Conservation (phyloP, 2,888 invertebrate species). For the Steinernema scapterisci region DNA sequence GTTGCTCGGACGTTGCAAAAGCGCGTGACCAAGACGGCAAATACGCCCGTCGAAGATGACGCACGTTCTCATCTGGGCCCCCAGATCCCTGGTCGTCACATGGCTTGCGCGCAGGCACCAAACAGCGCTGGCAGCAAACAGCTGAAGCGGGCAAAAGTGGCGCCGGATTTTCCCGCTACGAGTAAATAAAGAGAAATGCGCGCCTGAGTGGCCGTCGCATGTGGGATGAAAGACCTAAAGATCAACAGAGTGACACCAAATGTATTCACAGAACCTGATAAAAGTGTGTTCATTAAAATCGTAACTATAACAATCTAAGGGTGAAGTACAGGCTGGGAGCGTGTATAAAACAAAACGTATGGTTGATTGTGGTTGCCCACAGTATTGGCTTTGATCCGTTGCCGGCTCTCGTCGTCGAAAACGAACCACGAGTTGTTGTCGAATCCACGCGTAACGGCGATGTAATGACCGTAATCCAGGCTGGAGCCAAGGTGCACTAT, state of each 20-base stretch:
- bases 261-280: background rate
- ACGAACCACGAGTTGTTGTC: conserved; percentile 42
- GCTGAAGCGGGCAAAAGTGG: too few relatives aligned
- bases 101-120: too few relatives aligned
- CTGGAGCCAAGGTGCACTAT: conserved; percentile 29
- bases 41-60: too few relatives aligned
- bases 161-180: too few relatives aligned
- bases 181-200: too few relatives aligned
- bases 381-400: background rate
- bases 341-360: conserved; percentile 42
- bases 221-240: background rate
- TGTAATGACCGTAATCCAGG: conserved; percentile 34
- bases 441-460: conserved; percentile 11
- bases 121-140: too few relatives aligned
- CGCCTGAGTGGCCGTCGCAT: too few relatives aligned
- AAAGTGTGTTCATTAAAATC: conserved; percentile 22
- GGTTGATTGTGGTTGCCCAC: conserved; percentile 34
- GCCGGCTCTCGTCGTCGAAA: conserved; percentile 47
- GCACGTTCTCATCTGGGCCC: too few relatives aligned
- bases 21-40: too few relatives aligned
- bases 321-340: background rate
- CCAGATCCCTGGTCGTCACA: too few relatives aligned
- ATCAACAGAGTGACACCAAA: background rate
- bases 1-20: too few relatives aligned
- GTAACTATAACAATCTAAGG: conserved; percentile 26